phyloP scores from a whole-genome alignment of 1,140 invertebrate genomes.

The Homarus americanus region DNA sequence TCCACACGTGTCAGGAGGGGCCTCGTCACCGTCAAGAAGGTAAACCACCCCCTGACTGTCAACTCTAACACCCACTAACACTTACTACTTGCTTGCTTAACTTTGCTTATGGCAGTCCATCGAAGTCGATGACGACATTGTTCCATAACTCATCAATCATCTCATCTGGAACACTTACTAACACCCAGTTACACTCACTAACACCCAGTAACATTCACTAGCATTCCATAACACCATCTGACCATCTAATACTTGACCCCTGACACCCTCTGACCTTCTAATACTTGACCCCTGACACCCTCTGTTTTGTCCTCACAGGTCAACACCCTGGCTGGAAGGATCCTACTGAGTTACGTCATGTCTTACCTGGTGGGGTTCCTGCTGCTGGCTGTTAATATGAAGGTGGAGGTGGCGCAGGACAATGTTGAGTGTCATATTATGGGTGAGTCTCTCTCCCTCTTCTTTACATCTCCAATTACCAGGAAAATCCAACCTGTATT shows the following conservation, averaged over 20 bases:
- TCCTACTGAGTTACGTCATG: conserved; percentile 69
- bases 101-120: no score
- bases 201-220: not conserved
- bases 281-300: not conserved
- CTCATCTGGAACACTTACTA: no score
- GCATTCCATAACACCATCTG: no score
- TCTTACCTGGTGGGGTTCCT: conserved; percentile 68
- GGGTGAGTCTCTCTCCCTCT: conserved; percentile 36
- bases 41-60: not conserved
- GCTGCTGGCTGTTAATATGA: conserved; percentile 66
- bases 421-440: conserved; percentile 50
- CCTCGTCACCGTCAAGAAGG: conserved; percentile 74
- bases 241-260: no score
- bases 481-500: no score
- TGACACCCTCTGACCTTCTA: not conserved
- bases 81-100: not conserved
- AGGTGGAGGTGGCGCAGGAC: conserved; percentile 52
- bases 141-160: no score
- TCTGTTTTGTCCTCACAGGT: conserved; percentile 38
- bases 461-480: not conserved
- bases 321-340: conserved; percentile 70
- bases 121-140: no score
- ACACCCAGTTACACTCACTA: no score
- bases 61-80: not conserved
- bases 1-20: conserved; percentile 71